Evolutionary conservation across 2,113 vertebrate species (phyloP).

Genomic region (Amazona vittata): DNA sequence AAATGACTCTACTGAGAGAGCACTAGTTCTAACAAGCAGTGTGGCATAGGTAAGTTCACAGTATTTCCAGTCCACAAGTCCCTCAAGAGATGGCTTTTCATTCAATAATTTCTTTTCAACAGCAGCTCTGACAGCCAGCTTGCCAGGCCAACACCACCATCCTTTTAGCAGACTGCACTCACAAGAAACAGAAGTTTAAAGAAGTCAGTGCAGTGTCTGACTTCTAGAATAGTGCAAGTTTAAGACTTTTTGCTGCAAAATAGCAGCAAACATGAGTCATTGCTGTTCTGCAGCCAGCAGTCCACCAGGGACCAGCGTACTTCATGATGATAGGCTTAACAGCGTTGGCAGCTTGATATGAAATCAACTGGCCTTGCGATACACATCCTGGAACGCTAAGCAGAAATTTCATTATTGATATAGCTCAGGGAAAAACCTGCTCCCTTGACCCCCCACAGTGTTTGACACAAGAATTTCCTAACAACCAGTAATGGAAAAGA

Average conservation of each 20-base stretch:
- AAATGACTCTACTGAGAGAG: neutral
- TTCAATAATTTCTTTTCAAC: neutral
- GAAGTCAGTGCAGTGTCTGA: neutral
- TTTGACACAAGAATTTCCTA: conserved; percentile 39
- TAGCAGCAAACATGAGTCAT: conserved; percentile 45
- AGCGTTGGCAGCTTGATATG: conserved; percentile 4
- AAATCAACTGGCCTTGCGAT: neutral
- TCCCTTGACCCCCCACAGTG: neutral
- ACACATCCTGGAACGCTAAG: neutral
- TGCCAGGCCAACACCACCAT: neutral
- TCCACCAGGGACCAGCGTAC: neutral
- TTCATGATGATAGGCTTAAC: neutral
- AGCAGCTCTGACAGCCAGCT: neutral
- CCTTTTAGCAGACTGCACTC: neutral
- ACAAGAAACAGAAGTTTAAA: neutral
- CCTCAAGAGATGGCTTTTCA: neutral
- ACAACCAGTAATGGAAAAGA: conserved; percentile 34
- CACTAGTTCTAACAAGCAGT: neutral
- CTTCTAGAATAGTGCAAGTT: neutral
- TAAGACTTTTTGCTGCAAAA: conserved; percentile 3
- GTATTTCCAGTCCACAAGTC: neutral
- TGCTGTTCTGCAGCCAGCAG: conserved; percentile 22
- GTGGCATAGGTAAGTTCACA: neutral
- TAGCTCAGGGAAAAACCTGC: conserved; percentile 13
- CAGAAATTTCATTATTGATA: neutral